Evolutionary conservation across 1,140 invertebrate species (phyloP), one percentile per base, ranked within the genome.

Genomic region (Dendroctonus valens): DNA sequence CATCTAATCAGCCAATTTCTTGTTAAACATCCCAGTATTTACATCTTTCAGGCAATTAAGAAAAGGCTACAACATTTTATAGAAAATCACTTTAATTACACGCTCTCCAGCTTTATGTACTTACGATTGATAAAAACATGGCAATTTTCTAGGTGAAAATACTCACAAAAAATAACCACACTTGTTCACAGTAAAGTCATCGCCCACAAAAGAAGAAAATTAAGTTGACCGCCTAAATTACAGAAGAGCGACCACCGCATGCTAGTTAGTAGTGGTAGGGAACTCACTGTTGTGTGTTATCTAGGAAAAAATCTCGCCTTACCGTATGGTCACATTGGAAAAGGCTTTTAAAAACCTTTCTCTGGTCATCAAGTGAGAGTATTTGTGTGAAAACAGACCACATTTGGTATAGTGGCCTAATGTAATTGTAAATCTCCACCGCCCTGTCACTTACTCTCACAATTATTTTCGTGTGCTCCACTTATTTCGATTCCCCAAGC

Each of bases 381-480:
- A 40, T 41, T 41, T 44, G 11, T 7, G 62, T 26, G 26, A 26
- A 26, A 26, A 26, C 3, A 3, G 26, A 26, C 26, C 9, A 55
- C 52, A 52, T 41, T 41, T 7, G 41, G 12, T 49, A 64, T 44
- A 46, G 61, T 54, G 51, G 51, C 39, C 26, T 44, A 63, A 54
- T 59, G 46, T 6, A 51, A 61, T 61, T 14, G 38, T 51, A 59
- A 48, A 61, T 57, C 49, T 65, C 57, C 48, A 50, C 42, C 41
- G 62, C 51, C 69, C 72, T 66, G 72, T 73, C 72, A 73, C 72
- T 69, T 73, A 53, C 69, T 64, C 65, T 70, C 64, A 68, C 68
- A 73, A 72, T 72, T 61, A 64, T 69, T 69, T 72, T 67, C 65
- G 62, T 73, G 72, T 73, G 72, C 70, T 73, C 72, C 72, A 73